Evolutionary conservation across 2,888 invertebrate genomes (phyloP), one percentile per base, ranked within the genome.

Genomic region (Unio pictorum): DNA sequence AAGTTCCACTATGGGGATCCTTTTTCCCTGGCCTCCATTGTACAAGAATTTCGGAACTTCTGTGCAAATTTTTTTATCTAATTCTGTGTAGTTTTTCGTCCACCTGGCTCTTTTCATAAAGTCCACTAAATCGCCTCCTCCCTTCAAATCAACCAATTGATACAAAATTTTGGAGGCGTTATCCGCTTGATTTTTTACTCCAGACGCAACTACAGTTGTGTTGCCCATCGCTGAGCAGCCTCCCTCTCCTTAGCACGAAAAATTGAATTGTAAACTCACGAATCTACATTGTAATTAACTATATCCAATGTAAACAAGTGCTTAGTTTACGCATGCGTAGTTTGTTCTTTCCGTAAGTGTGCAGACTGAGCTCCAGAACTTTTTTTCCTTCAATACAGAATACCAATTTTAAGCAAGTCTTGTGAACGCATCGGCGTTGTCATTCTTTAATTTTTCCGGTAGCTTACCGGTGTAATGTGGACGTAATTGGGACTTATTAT

Each of bases 151-250:
- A 8, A 95, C 95, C 63, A 98, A 92, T 87, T 96, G 95, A 88
- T 98, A 98, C 66, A 97, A 66, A 58, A 82, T 78, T 45, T 82
- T 84, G 3, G 82, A 81, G 3, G 72, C 79, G 4, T 82, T 83
- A 66, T 87, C 84, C 4, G 97, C 97, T 90, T 98, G 98, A 81
- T 96, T 96, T 90, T 98, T 98, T 26, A 98, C 97, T 61, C 96
- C 97, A 0, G 96, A 95, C 1, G 98, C 97, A 5, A 84, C 84
- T 26, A 82, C 83, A 17, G 83, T 74, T 15, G 83, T 82, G 67
- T 86, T 86, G n/a, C 86, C 86, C 86, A 86, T 86, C 11, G 60
- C 68, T 71, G 18, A 45, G 28, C 54, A 56, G 15, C 34, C 55
- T 62, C n/a, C 45, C 56, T 30, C 54, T 26, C 55, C 54, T 69